Conservation (phyloP, 2,888 invertebrate species). For the Kryphioiulus occultus region DNA sequence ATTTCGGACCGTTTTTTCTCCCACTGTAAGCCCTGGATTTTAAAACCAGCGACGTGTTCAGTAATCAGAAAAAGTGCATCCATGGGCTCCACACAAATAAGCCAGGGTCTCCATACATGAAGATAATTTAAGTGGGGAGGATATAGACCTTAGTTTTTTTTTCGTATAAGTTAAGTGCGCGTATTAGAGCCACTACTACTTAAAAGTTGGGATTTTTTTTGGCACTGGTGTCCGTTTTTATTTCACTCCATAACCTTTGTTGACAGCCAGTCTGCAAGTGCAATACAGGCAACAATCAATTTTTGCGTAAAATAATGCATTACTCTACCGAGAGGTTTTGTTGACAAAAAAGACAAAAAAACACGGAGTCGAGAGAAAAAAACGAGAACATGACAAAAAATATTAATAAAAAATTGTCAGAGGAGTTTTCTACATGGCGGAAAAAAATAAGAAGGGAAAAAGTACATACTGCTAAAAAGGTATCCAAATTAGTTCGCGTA, state of each 20-base stretch:
- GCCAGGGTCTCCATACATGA: background rate
- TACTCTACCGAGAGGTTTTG: background rate
- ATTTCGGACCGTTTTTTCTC: slow-evolving; percentile 14
- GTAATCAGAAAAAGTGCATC: slow-evolving; percentile 20
- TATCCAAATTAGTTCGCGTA: background rate
- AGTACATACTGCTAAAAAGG: background rate
- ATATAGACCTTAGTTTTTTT: background rate
- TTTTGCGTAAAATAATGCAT: slow-evolving; percentile 26
- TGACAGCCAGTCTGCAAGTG: background rate
- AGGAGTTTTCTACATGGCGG: background rate
- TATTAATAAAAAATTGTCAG: slow-evolving; percentile 16
- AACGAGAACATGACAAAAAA: background rate
- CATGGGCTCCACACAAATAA: slow-evolving; percentile 7
- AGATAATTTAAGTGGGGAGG: slow-evolving; percentile 8
- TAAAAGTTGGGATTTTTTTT: slow-evolving; percentile 24
- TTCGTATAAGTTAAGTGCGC: background rate
- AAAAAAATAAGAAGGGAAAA: background rate
- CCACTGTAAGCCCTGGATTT: background rate
- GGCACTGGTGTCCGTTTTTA: background rate
- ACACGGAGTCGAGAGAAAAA: background rate
- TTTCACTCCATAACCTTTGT: background rate
- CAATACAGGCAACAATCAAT: slow-evolving; percentile 20
- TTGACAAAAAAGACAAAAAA: background rate
- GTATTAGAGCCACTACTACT: slow-evolving; percentile 11
- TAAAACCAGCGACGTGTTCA: slow-evolving; percentile 8